Evolutionary conservation across 2,888 invertebrate species (phyloP).

Genomic region (Leptopilina syphax): DNA sequence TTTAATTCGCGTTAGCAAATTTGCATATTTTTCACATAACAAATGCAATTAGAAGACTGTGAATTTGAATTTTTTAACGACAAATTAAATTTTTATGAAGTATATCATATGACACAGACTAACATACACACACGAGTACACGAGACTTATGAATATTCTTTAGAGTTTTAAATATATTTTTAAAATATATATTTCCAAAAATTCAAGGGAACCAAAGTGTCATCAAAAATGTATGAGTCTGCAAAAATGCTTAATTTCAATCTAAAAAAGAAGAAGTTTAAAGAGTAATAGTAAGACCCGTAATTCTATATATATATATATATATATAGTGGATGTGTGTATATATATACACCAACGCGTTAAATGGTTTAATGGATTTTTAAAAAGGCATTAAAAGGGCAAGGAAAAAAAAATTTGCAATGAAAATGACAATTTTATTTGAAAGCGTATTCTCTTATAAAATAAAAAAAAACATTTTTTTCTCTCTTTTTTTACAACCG

Average conservation of each 20-base stretch:
- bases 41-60: not conserved
- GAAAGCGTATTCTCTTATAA: too few relatives aligned
- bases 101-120: not conserved
- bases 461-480: too few relatives aligned
- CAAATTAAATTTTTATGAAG: not conserved
- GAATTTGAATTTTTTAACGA: constrained; percentile 5
- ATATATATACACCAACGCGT: too few relatives aligned
- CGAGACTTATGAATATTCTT: not conserved
- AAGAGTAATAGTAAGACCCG: not conserved
- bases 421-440: not conserved
- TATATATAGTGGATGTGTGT: too few relatives aligned
- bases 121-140: not conserved
- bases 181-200: not conserved
- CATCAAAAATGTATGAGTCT: constrained; percentile 15
- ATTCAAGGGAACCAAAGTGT: not conserved
- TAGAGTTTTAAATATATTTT: not conserved
- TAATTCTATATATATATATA: too few relatives aligned
- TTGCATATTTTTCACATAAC: constrained; percentile 2
- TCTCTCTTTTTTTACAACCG: too few relatives aligned
- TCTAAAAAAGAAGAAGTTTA: not conserved
- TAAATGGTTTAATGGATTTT: constrained; percentile 3
- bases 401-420: not conserved
- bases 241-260: not conserved
- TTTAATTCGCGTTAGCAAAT: not conserved
- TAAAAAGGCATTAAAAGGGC: constrained; percentile 5